Conservation (phyloP, 2,888 invertebrate genomes). For the Plagodis pulveraria region DNA sequence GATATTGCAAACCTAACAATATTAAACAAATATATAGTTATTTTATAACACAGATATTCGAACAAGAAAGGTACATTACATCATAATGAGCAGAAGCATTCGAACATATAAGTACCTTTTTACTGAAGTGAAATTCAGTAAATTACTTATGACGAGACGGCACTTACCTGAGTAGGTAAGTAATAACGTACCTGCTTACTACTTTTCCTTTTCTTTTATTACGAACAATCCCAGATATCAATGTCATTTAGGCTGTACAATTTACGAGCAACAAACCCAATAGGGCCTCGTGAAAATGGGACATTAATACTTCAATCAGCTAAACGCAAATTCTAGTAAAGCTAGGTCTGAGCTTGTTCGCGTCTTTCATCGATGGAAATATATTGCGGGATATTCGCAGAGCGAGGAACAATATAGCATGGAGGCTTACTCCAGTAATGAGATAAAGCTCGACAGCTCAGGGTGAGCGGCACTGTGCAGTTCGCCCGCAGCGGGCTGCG, state of each 20-base stretch:
- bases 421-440: conserved; percentile 34
- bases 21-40: too few species aligned
- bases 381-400: conserved; percentile 28
- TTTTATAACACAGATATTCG: too few species aligned
- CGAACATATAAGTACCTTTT: too few species aligned
- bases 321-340: conserved; percentile 38
- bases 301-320: conserved; percentile 40
- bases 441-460: conserved; percentile 40
- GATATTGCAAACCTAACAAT: too few species aligned
- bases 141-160: conserved; percentile 14
- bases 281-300: conserved; percentile 36
- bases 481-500: conserved; percentile 33
- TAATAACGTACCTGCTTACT: not conserved
- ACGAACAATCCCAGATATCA: conserved; percentile 32
- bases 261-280: conserved; percentile 33
- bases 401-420: conserved; percentile 23
- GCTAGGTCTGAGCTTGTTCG: conserved; percentile 26
- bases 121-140: too few species aligned
- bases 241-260: conserved; percentile 35
- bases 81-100: too few species aligned
- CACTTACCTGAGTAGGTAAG: conserved; percentile 1
- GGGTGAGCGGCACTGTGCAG: conserved; percentile 40
- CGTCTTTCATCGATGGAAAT: conserved; percentile 31
- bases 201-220: conserved; percentile 26
- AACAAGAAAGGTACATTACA: too few species aligned